phyloP scores from a whole-genome alignment of 2,797 vertebrate species.

The Podarcis lilfordi region DNA sequence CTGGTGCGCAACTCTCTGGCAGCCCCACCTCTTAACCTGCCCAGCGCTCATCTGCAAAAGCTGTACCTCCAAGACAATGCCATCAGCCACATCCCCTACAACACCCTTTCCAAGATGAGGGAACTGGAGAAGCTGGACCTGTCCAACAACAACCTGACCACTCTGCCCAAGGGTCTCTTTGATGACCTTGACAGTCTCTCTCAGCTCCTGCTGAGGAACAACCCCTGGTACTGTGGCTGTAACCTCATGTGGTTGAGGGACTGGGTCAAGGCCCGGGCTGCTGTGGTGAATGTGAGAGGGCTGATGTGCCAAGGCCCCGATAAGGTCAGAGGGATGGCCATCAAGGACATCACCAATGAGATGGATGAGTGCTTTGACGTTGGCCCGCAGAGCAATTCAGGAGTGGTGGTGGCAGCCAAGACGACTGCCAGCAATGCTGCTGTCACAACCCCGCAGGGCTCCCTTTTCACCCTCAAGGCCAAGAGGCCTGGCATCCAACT shows the following conservation, averaged over 20 bases:
- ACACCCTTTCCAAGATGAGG: conserved; percentile 88
- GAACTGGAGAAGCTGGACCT: conserved; percentile 88
- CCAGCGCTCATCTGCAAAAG: conserved; percentile 86
- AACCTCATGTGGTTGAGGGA: conserved; percentile 92
- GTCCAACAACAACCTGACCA: conserved; percentile 95
- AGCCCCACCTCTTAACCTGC: conserved; percentile 90
- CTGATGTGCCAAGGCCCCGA: conserved; percentile 92
- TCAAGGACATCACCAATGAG: conserved; percentile 87
- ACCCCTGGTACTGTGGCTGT: conserved; percentile 96
- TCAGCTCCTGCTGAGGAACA: conserved; percentile 89
- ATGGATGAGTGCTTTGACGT: conserved; percentile 90
- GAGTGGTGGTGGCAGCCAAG: conserved; percentile 38
- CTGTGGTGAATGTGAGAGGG: conserved; percentile 89
- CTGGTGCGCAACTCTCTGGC: conserved; percentile 90
- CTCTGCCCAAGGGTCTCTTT: conserved; percentile 89
- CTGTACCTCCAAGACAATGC: conserved; percentile 93
- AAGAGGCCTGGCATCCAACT: conserved; percentile 86
- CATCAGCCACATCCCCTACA: conserved; percentile 89
- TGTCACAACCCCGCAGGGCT: conserved; percentile 84
- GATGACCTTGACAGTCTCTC: conserved; percentile 89
- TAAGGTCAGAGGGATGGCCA: conserved; percentile 86
- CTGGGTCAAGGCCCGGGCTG: conserved; percentile 87
- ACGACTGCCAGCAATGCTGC: conserved; percentile 61
- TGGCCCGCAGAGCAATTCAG: conserved; percentile 35
- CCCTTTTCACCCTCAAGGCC: conserved; percentile 90